phyloP scores from a whole-genome alignment of 2,888 invertebrate genomes.

The Dicyrtoma fusca region DNA sequence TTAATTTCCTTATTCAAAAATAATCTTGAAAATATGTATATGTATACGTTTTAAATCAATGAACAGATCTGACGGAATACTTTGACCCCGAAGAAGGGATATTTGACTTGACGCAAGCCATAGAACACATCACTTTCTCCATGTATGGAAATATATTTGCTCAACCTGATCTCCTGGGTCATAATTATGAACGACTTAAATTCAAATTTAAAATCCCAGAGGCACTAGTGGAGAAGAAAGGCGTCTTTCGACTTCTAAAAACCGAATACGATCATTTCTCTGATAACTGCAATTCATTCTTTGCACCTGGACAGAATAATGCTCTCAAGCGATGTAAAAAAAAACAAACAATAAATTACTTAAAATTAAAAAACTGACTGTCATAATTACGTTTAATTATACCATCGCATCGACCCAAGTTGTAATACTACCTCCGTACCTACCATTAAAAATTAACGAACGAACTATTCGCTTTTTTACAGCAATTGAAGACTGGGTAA shows the following conservation, averaged over 20 bases:
- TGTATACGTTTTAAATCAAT: neutral
- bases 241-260: conserved; percentile 49
- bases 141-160: conserved; percentile 54
- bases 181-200: conserved; percentile 46
- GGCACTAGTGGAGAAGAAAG: conserved; percentile 43
- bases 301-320: conserved; percentile 59
- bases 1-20: no score
- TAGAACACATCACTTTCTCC: conserved; percentile 47
- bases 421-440: neutral
- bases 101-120: conserved; percentile 40
- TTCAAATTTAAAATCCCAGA: conserved; percentile 55
- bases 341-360: no score
- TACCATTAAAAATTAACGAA: neutral
- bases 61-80: conserved; percentile 44
- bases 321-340: conserved; percentile 54
- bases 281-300: conserved; percentile 60
- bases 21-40: no score
- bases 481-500: conserved; percentile 51
- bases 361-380: neutral
- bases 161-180: conserved; percentile 49
- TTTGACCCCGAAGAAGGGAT: conserved; percentile 54
- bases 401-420: neutral
- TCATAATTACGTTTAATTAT: neutral
- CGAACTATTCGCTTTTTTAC: neutral
- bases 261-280: conserved; percentile 67